A percentile compares a stretch with the other conserved stretches of the same genome.
Evolutionary conservation across 2,797 vertebrate genomes (phyloP).

Genomic region (Hephaestus fuliginosus): DNA sequence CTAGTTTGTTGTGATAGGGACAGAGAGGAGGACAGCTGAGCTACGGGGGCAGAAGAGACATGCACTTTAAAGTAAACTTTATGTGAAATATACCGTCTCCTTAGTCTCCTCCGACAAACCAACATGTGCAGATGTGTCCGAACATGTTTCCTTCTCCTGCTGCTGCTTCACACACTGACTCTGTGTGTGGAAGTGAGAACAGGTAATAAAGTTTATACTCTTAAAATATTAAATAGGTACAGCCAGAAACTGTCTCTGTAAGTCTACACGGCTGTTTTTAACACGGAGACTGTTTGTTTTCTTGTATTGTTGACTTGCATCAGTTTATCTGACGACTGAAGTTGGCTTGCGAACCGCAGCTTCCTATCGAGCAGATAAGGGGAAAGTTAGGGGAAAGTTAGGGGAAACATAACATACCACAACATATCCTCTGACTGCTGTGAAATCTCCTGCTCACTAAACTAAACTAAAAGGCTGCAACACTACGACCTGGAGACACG

Average conservation of each 20-base stretch:
- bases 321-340: too few relatives aligned
- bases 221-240: not conserved
- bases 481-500: too few relatives aligned
- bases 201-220: slow-evolving; percentile 51
- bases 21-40: fast-evolving
- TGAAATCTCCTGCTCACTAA: too few relatives aligned
- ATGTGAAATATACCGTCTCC: fast-evolving
- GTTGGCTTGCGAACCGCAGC: too few relatives aligned
- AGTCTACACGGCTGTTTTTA: not conserved
- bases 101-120: not conserved
- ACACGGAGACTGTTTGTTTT: fast-evolving
- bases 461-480: too few relatives aligned
- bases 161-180: slow-evolving; percentile 43
- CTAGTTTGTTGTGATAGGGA: not conserved
- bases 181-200: not conserved
- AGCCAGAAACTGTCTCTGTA: not conserved
- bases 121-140: slow-evolving; percentile 55
- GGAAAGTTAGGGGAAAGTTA: too few relatives aligned
- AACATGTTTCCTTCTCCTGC: slow-evolving; percentile 31
- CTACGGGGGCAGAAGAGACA: fast-evolving
- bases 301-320: too few relatives aligned
- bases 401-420: too few relatives aligned
- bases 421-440: too few relatives aligned
- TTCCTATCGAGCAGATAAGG: too few relatives aligned
- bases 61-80: not conserved